Evolutionary conservation across 2,797 vertebrate genomes (phyloP).

Genomic region (Rhinella marina): DNA sequence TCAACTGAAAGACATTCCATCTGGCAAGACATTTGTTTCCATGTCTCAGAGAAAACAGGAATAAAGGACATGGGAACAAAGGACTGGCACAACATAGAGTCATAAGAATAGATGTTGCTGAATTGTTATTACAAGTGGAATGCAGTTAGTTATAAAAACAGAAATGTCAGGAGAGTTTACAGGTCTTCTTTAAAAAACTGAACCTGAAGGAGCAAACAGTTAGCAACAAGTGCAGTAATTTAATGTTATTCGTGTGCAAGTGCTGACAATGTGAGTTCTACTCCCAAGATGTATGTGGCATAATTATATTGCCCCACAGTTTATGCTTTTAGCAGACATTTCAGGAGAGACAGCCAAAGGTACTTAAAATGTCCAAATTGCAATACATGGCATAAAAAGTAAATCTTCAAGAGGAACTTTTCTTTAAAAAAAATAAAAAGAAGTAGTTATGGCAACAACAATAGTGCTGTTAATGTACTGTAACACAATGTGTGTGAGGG

Average conservation of each 20-base stretch:
- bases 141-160: no score
- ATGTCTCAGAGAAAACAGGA: no score
- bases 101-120: no score
- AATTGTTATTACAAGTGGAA: no score
- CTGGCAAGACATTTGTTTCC: no score
- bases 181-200: neutral
- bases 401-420: conserved; percentile 27
- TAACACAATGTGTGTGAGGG: neutral
- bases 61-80: no score
- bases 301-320: conserved; percentile 23
- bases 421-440: conserved; percentile 33
- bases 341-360: conserved; percentile 11
- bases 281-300: neutral
- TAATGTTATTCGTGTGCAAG: neutral
- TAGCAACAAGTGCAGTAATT: neutral
- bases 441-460: conserved; percentile 55
- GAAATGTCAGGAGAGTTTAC: no score
- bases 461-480: conserved; percentile 31
- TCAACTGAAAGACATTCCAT: no score
- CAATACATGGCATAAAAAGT: conserved; percentile 29
- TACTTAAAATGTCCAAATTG: conserved; percentile 50
- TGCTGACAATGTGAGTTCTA: neutral
- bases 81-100: no score
- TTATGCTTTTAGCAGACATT: conserved; percentile 29
- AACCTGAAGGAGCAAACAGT: neutral